A percentile compares a stretch with the other conserved stretches of the same genome.
Conservation (phyloP, 2,797 vertebrate species). For the Babyrousa celebensis region DNA sequence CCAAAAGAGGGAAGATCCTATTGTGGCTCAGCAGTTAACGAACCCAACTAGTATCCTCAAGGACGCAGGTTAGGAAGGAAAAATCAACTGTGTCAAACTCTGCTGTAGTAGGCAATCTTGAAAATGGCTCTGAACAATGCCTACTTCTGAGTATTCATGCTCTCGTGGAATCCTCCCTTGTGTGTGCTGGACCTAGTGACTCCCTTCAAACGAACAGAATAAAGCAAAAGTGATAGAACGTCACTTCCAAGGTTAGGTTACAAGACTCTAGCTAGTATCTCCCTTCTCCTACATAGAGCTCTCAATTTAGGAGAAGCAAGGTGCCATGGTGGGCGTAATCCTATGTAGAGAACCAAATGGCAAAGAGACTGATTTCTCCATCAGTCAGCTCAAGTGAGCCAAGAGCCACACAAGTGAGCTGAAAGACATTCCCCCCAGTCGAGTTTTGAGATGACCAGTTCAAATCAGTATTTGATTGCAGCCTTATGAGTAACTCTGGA, state of each 20-base stretch:
- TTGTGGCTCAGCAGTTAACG: too few species aligned
- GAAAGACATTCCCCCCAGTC: not conserved
- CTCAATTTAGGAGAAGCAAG: not conserved
- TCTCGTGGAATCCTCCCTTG: not conserved
- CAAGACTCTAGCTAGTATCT: not conserved
- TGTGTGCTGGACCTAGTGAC: not conserved
- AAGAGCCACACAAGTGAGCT: not conserved
- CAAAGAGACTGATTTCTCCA: slow-evolving; percentile 26
- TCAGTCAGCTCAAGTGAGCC: not conserved
- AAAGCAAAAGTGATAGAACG: not conserved
- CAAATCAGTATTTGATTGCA: not conserved
- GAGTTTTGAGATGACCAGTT: not conserved
- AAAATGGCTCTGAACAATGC: not conserved
- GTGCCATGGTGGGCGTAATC: not conserved
- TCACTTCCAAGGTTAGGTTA: slow-evolving; percentile 24
- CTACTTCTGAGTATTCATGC: not conserved
- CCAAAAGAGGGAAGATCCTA: not conserved
- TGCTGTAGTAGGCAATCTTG: not conserved
- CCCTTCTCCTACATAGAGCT: not conserved
- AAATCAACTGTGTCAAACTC: not conserved
- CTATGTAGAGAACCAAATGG: not conserved
- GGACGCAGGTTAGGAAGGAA: not conserved
- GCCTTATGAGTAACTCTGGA: slow-evolving; percentile 3
- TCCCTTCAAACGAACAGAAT: slow-evolving; percentile 35
- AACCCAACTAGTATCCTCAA: too few species aligned